Evolutionary conservation across 2,113 vertebrate species (phyloP), one percentile per base, ranked within the genome.

Genomic region (Hylia prasina): DNA sequence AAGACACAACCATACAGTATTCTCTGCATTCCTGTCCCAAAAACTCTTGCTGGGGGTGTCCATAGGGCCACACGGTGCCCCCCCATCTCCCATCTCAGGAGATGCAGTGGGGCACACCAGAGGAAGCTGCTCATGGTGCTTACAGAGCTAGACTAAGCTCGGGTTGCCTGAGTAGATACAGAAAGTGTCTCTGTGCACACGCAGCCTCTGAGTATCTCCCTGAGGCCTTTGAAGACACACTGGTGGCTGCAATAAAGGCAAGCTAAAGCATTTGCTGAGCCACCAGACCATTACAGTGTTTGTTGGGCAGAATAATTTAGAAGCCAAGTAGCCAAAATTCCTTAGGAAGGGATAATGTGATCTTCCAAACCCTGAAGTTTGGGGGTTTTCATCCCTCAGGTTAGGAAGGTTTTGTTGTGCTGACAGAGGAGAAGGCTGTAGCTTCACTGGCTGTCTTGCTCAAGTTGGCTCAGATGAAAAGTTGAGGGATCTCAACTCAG

Each of bases 241-340:
- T 47, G 10, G 2, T 25, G 58, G 24, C 25, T 61, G 17, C 50
- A 91, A 31, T 48, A 70, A 72, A 57, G 8, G 9, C 37, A 23
- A 95, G 14, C 30, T 89, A 69, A 95, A 97, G 76, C 53, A 12
- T 95, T 83, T 94, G 33, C 93, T 93, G 90, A 92, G 61, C 65
- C 76, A 82, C 30, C 48, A 91, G 91, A 76, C 65, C 95, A 73
- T 85, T 73, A 50, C 56, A 89, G 39, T 75, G 76, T 93, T 78
- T 92, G 79, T 69, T 4, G 14, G 79, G 47, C 44, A 92, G 56
- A 94, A 94, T 84, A 93, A 78, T 37, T 73, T 75, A 78, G 85
- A 96, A 91, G 47, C 51, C 77, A 63, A 71, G 70, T 81, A 90
- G 71, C 11, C 28, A 24, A 94, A 93, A 64, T 56, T 69, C 28